These are phyloP conservation scores for Halcyon chelicuti DNA, from an alignment of 2,797 vertebrate species.

Conservation along the genomic window DNA sequence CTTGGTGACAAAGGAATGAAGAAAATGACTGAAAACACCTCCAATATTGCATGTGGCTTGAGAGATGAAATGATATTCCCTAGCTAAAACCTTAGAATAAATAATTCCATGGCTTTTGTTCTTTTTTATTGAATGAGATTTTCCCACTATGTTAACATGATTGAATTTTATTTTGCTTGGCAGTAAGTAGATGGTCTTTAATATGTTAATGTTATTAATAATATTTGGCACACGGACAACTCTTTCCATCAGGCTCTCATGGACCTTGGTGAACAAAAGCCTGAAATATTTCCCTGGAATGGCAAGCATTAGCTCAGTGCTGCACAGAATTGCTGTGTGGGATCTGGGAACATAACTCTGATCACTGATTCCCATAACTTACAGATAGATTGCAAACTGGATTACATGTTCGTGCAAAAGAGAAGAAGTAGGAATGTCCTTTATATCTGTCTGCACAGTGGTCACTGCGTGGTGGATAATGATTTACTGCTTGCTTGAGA, in stretches of 20 bases:
- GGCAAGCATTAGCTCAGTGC: not conserved
- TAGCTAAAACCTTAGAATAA: not conserved
- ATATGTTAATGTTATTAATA: slow-evolving; percentile 52
- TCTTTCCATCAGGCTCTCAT: not conserved
- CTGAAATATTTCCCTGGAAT: not conserved
- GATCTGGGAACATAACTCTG: not conserved
- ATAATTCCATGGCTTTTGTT: not conserved
- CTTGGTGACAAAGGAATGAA: not conserved
- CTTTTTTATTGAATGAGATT: slow-evolving; percentile 3
- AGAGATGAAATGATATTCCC: not conserved
- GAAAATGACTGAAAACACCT: not conserved
- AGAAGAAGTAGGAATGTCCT: not conserved
- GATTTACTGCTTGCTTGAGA: not conserved
- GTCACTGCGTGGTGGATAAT: not conserved
- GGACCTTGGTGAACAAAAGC: not conserved
- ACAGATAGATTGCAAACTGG: not conserved
- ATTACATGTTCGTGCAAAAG: not conserved
- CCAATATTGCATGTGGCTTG: not conserved
- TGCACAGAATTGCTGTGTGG: not conserved
- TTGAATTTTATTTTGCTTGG: slow-evolving; percentile 57
- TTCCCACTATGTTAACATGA: not conserved
- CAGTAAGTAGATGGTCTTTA: not conserved
- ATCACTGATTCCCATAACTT: not conserved
- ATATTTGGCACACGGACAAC: not conserved
- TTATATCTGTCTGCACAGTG: not conserved